A percentile compares a stretch with the other conserved stretches of the same genome.
These are phyloP conservation scores for Caligus rogercresseyi DNA, from an alignment of 1,140 invertebrate genomes.

Conservation along the genomic window DNA sequence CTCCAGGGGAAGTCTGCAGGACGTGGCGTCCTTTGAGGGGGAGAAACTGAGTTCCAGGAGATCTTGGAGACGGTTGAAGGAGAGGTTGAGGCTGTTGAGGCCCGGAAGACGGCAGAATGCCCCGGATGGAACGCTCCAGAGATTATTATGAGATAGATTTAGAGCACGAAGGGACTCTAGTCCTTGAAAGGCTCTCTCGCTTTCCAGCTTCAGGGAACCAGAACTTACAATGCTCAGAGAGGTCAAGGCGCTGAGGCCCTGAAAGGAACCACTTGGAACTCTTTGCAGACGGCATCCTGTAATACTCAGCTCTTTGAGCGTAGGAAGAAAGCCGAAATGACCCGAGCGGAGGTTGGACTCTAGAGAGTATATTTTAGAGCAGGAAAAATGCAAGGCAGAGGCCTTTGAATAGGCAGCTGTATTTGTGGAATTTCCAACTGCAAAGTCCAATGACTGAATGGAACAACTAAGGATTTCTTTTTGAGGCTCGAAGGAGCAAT, in stretches of 20 bases:
- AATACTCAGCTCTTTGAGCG: slow-evolving; percentile 50
- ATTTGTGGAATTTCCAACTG: background rate
- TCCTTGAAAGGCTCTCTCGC: slow-evolving; percentile 43
- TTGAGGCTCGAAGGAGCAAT: background rate
- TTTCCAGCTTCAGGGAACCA: slow-evolving; percentile 33
- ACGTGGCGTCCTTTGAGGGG: slow-evolving; percentile 31
- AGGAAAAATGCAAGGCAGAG: slow-evolving; percentile 43
- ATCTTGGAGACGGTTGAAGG: slow-evolving; percentile 63
- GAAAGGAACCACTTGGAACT: slow-evolving; percentile 54
- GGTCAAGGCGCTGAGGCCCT: slow-evolving; percentile 50
- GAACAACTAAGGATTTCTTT: background rate
- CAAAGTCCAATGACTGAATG: background rate
- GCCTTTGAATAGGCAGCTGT: background rate
- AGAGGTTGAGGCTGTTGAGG: slow-evolving; percentile 49
- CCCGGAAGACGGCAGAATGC: slow-evolving; percentile 23
- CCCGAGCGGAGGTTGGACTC: slow-evolving; percentile 46
- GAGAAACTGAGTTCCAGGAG: slow-evolving; percentile 52
- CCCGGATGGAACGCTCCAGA: slow-evolving; percentile 42
- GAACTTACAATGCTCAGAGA: slow-evolving; percentile 48
- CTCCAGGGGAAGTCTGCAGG: slow-evolving; percentile 32
- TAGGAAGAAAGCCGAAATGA: slow-evolving; percentile 33
- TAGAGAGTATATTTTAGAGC: slow-evolving; percentile 54
- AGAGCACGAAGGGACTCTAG: slow-evolving; percentile 41
- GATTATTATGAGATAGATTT: slow-evolving; percentile 43
- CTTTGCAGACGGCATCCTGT: slow-evolving; percentile 57